Percentiles rank a stretch among this genome's conserved stretches.
Conservation (phyloP, 2,797 vertebrate species). For the Hydrophis major region DNA sequence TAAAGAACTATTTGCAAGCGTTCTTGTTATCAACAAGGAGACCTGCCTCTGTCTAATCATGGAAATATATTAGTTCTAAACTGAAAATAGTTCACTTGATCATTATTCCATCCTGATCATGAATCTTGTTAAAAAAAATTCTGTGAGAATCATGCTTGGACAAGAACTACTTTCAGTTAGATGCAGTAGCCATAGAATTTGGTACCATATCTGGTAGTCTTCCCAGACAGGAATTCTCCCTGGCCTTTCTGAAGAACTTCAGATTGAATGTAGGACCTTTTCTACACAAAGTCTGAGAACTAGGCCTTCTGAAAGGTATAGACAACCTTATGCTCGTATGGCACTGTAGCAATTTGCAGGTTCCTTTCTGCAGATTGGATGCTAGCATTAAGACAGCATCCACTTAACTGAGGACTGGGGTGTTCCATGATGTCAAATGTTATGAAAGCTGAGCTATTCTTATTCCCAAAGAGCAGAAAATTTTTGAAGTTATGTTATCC, state of each 20-base stretch:
- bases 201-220: not conserved
- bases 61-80: not conserved
- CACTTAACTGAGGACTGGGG: not conserved
- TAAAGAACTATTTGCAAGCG: not conserved
- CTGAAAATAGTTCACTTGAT: not conserved
- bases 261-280: not conserved
- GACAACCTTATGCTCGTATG: not conserved
- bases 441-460: not conserved
- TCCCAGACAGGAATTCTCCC: not conserved
- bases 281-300: not conserved
- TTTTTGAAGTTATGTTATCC: not conserved
- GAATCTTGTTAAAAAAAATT: not conserved
- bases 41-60: not conserved
- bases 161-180: not conserved
- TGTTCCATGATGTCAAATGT: not conserved
- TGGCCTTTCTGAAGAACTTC: not conserved
- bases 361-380: not conserved
- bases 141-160: not conserved
- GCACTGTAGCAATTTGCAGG: not conserved
- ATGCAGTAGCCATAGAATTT: not conserved
- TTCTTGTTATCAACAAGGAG: not conserved
- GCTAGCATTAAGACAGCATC: not conserved
- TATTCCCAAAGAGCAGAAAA: constrained; percentile 27
- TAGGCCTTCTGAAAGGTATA: not conserved
- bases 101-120: not conserved